A percentile compares a stretch with the other conserved stretches of the same genome.
phyloP scores from a whole-genome alignment of 64 coral and sea anemone species.

The Montipora capricornis region DNA sequence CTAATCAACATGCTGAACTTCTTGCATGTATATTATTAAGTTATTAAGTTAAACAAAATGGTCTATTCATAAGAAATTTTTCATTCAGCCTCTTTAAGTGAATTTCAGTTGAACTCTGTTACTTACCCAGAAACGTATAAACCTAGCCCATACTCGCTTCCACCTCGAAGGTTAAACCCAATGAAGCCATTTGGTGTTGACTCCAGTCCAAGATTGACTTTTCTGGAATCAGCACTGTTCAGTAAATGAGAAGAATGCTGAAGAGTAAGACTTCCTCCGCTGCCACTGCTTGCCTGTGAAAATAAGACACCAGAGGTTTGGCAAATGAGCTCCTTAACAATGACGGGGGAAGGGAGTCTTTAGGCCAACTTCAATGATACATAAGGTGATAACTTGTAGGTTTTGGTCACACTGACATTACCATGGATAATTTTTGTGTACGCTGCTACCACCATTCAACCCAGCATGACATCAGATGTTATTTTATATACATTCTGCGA shows the following conservation, averaged over 20 bases:
- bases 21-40: too few relatives aligned
- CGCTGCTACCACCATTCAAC: too few relatives aligned
- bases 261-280: constrained; percentile 71
- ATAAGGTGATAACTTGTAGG: too few relatives aligned
- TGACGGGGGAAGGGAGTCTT: not conserved
- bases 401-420: too few relatives aligned
- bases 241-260: constrained; percentile 91
- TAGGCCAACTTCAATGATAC: not conserved
- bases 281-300: constrained; percentile 70
- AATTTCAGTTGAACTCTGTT: not conserved
- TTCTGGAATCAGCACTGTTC: constrained; percentile 81
- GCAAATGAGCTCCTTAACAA: not conserved
- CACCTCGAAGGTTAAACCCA: constrained; percentile 95
- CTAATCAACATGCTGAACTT: too few relatives aligned
- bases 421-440: too few relatives aligned
- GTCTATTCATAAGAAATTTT: too few relatives aligned
- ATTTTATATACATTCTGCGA: too few relatives aligned
- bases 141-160: constrained; percentile 94
- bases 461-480: too few relatives aligned
- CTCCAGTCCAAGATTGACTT: constrained; percentile 88
- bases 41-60: not conserved
- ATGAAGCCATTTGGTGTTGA: constrained; percentile 87
- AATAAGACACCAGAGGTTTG: not conserved
- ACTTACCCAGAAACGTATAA: constrained; percentile 94
- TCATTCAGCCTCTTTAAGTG: too few relatives aligned